Percentiles rank a stretch among this genome's conserved stretches.
Conservation (phyloP, 1,140 invertebrate genomes). For the Scaptomyza montana region DNA sequence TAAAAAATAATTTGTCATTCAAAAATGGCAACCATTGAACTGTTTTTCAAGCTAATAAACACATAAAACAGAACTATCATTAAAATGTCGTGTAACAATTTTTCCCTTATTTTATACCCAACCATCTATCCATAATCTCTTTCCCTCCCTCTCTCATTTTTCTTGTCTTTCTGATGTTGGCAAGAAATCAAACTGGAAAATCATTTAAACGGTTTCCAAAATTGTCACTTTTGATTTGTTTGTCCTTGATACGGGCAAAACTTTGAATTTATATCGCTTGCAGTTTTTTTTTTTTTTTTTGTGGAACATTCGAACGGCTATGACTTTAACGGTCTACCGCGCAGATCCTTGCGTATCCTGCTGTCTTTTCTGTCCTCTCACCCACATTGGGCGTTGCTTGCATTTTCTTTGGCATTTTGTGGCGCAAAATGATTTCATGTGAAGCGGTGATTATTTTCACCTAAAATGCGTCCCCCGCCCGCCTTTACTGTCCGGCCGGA, state of each 20-base stretch:
- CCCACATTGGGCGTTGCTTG: slow-evolving; percentile 53
- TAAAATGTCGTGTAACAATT: slow-evolving; percentile 3
- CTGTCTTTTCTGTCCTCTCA: background rate
- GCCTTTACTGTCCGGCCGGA: slow-evolving; percentile 18
- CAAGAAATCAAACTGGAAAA: slow-evolving; percentile 69
- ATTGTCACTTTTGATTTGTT: slow-evolving; percentile 79
- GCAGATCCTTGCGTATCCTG: slow-evolving; percentile 47
- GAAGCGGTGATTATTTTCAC: slow-evolving; percentile 83
- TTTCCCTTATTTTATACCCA: background rate
- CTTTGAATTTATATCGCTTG: slow-evolving; percentile 51
- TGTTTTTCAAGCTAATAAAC: background rate
- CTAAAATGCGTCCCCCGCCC: slow-evolving; percentile 53
- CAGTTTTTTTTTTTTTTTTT: background rate
- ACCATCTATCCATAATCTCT: background rate
- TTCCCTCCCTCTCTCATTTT: background rate
- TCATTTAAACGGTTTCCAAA: slow-evolving; percentile 72
- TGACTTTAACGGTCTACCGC: slow-evolving; percentile 30
- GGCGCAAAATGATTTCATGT: slow-evolving; percentile 82
- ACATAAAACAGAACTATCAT: slow-evolving; percentile 13
- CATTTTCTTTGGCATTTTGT: slow-evolving; percentile 70
- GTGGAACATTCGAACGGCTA: slow-evolving; percentile 1
- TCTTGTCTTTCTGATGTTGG: slow-evolving; percentile 1
- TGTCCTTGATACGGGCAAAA: slow-evolving; percentile 65
- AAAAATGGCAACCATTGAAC: too few relatives aligned
- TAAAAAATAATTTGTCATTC: too few relatives aligned